Evolutionary conservation across 2,888 invertebrate genomes (phyloP), one percentile per base, ranked within the genome.

Genomic region (Catocala sponsa): DNA sequence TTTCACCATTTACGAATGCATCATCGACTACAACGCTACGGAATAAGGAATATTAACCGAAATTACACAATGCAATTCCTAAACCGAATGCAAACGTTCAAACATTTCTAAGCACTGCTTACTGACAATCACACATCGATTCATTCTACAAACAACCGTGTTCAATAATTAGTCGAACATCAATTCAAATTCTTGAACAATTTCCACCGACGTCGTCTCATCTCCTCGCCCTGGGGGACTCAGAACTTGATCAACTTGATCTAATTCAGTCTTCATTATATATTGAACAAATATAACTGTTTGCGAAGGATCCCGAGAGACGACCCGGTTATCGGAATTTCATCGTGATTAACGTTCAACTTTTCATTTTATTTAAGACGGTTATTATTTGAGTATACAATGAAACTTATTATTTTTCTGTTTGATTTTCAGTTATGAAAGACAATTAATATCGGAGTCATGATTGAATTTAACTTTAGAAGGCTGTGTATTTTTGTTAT

Each of bases 191-290:
- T 71, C 76, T 68, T 43, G 68, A 76, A 76, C 72, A 68, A 72
- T 74, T 66, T 54, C 47, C 53, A 70, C 65, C 65, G 55, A 57
- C 56, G 55, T 65, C 68, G 59, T 65, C 68, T 65, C 68, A 54
- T 64, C 73, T 59, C 66, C 54, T 56, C 57, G 63, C 75, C 72
- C 70, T 60, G 62, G 68, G 70, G 69, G 75, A 55, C 62, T 63
- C 54, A 62, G 65, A 79, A 79, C 73, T 78, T 71, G 72, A 72
- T 72, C 54, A 51, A 48, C 60, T 56, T 62, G 71, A 76, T 75
- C 80, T 77, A 80, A 77, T 77, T 78, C 76, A 46, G 70, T 76
- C 74, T 83, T 79, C 76, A 80, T 80, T 81, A 80, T 79, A 72
- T 75, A 71, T 73, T 76, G 73, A 72, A 71, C 78, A 81, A 81